Base-by-base conservation (phyloP, 2,113 vertebrate genomes). In the Orycteropus afer region DNA sequence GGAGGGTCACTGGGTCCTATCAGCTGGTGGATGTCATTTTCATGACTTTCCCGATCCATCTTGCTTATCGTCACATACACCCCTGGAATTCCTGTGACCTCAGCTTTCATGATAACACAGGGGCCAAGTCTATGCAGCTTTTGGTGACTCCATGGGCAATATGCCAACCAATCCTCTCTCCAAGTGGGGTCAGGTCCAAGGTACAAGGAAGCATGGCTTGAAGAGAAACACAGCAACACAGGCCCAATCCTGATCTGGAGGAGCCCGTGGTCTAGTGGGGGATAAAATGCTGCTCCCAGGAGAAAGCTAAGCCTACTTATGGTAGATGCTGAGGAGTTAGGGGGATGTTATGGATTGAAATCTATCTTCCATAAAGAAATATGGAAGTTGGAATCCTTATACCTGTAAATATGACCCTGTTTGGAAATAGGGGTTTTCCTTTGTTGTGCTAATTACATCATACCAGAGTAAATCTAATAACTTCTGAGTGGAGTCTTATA, bases 321-420 rank as follows among this genome's bases (percentile, higher is more conserved):
- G 0, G 3, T 7, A 8, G 32, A 2, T 4, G 2, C 11, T 5
- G 6, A 17, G 59, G 22, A 27, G 1, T 11, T 15, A 47, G 67
- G 37, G 15, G 18, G 61, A 17, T 63, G 61, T 27, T 29, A 65
- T 34, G 32, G 63, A 34, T 32, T 15, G 29, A 4, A 65, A 4
- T 34, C 18, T 69, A 12, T 11, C 29, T 14, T 4, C 65, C 65
- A n/a, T 34, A 15, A n/a, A 67, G 14, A 15, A 67, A 67, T 67
- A 29, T 63, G 63, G 63, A 67, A 34, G 63, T n/a, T 14, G 32
- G 34, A 34, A 34, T 14, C 15, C 15, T 34, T 69, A 34, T 17
- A 69, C 34, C 11, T 14, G n/a, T 7, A 37, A n/a, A 7, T 18
- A 13, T n/a, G n/a, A 23, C 2, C 20, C 20, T 22, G 7, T 40